Conservation (phyloP, 1,140 invertebrate species). For the Carcinoscorpius rotundicauda region DNA sequence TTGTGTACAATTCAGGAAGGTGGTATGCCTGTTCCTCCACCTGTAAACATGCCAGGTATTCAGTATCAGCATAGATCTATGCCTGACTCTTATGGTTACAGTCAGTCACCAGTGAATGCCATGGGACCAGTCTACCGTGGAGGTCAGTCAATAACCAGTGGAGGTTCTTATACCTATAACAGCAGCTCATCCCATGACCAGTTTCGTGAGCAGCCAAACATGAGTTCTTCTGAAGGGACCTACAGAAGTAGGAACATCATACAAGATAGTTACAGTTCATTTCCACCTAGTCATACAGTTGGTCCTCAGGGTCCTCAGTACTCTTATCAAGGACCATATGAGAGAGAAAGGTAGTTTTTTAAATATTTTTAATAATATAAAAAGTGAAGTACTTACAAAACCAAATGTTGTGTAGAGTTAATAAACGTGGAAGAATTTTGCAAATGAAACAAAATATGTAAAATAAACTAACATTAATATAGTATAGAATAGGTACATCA, state of each 20-base stretch:
- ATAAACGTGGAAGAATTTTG: too few relatives aligned
- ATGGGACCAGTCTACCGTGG: constrained; percentile 10
- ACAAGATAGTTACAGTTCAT: constrained; percentile 14
- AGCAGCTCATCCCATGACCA: constrained; percentile 14
- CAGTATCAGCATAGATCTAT: constrained; percentile 12
- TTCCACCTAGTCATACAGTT: constrained; percentile 16
- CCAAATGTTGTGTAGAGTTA: too few relatives aligned
- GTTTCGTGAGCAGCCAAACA: constrained; percentile 13
- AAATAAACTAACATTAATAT: too few relatives aligned
- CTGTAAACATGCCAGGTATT: constrained; percentile 5
- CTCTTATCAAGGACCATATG: constrained; percentile 14
- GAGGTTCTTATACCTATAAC: constrained; percentile 5
- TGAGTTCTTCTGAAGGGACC: constrained; percentile 8
- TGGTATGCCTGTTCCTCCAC: too few relatives aligned
- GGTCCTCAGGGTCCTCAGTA: constrained; percentile 11
- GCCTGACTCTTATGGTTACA: constrained; percentile 12
- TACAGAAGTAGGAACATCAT: constrained; percentile 13
- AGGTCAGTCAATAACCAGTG: constrained; percentile 8
- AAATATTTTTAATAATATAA: background rate
- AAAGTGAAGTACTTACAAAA: too few relatives aligned
- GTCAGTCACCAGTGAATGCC: constrained; percentile 10
- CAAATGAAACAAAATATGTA: too few relatives aligned
- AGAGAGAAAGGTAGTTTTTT: constrained; percentile 15
- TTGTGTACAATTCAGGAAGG: too few relatives aligned
- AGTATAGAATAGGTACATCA: too few relatives aligned